Percentiles rank a stretch among this genome's conserved stretches.
Conservation (phyloP, 2,797 vertebrate species). For the Danio kyathit region DNA sequence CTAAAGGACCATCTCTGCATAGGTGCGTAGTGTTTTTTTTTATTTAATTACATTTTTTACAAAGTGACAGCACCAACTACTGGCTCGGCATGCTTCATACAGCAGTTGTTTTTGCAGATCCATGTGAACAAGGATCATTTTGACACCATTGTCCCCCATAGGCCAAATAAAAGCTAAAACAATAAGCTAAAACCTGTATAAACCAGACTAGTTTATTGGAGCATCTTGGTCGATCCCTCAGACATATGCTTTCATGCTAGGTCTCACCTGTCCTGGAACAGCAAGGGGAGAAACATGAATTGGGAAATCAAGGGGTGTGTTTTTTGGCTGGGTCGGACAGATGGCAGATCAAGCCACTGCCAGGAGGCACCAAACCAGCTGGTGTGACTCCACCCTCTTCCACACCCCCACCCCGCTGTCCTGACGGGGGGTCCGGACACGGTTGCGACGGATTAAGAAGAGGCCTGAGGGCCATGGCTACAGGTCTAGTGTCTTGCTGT, state of each 20-base stretch:
- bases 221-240: constrained; percentile 3
- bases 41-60: too few relatives aligned
- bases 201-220: neutral
- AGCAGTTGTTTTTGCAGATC: too few relatives aligned
- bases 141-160: too few relatives aligned
- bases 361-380: constrained; percentile 79
- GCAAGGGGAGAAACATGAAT: neutral
- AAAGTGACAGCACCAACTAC: too few relatives aligned
- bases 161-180: too few relatives aligned
- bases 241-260: constrained; percentile 34
- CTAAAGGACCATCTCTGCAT: too few relatives aligned
- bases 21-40: too few relatives aligned
- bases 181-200: neutral
- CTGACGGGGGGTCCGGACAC: constrained; percentile 53
- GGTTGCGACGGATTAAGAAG: constrained; percentile 51
- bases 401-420: constrained; percentile 60
- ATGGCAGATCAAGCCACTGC: constrained; percentile 80
- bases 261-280: constrained; percentile 34
- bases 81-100: too few relatives aligned
- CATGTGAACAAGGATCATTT: too few relatives aligned
- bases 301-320: constrained; percentile 45
- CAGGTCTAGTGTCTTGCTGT: constrained; percentile 46
- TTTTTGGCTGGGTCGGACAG: constrained; percentile 67
- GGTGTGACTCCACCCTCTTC: constrained; percentile 63
- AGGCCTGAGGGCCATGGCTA: constrained; percentile 41